Evolutionary conservation across 2,797 vertebrate species (phyloP), one percentile per base, ranked within the genome.

Genomic region (Cuniculus paca): DNA sequence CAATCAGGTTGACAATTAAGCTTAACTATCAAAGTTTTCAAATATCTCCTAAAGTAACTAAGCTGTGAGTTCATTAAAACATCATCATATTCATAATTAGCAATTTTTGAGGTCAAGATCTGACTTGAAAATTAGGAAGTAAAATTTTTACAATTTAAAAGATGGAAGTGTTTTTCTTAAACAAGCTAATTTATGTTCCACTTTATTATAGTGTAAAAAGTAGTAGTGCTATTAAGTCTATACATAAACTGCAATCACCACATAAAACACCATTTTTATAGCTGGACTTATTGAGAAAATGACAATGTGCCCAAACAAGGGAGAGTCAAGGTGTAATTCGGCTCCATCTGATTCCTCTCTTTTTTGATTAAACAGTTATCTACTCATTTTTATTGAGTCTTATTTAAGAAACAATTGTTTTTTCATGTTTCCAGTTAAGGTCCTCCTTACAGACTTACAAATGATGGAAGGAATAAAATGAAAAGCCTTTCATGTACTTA

Each of bases 41-140:
- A 75, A 39, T 6, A 70, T 65, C 2, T 88, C 63, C 48, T 61
- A 79, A 92, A 95, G 94, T 74, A 96, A 36, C 39, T 90, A 83
- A 95, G 22, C 20, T 68, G n/a, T 81, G 56, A 93, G 52, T 45
- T 88, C n/a, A 84, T 52, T 83, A 78, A 90, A 94, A 93, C 63
- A 9, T 72, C 19, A 89, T 72, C 63, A 61, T 2, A 74, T 82
- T 92, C 77, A 95, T 42, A 94, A 84, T 90, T 87, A 95, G 63
- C 48, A 96, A 83, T 72, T 95, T 97, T 74, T 78, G 42, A 31
- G 14, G 26, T 84, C 90, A 72, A 36, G n/a, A 54, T 79, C 84
- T 70, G 36, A 58, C 36, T 92, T 82, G 39, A 63, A 95, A 95
- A 92, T 78, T 85, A 94, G 82, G 48, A 8, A 89, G 17, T 75